These are phyloP conservation scores for Epizoanthus illoricatus DNA, from an alignment of 92 coral and sea anemone genomes.

Conservation along the genomic window DNA sequence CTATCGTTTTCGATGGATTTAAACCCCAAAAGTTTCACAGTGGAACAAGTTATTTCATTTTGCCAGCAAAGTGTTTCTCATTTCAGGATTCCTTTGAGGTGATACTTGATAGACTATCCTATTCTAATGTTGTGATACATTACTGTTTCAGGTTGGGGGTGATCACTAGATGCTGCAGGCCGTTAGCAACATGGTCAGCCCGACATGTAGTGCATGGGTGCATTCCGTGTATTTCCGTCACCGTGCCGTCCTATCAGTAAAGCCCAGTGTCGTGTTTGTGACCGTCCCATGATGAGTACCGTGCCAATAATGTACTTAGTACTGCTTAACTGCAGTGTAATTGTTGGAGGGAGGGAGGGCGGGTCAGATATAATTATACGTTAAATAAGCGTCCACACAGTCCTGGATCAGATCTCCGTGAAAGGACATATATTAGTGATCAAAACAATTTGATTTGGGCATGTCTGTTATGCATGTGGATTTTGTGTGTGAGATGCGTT, in stretches of 20 bases:
- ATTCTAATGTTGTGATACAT: no score
- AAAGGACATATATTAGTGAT: conserved; percentile 11
- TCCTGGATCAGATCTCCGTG: background rate
- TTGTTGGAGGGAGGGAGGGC: conserved; percentile 25
- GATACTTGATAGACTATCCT: background rate
- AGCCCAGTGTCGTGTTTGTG: conserved; percentile 36
- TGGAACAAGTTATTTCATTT: no score
- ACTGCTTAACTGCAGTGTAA: conserved; percentile 23
- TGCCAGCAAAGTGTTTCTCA: no score
- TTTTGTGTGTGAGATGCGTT: conserved; percentile 29
- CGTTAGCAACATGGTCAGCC: background rate
- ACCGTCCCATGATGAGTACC: conserved; percentile 41
- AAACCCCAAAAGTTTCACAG: no score
- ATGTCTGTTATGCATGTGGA: conserved; percentile 24
- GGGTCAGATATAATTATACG: background rate
- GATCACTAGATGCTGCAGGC: conserved; percentile 18
- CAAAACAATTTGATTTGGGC: conserved; percentile 26
- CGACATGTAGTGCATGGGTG: conserved; percentile 25
- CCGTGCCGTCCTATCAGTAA: conserved; percentile 42
- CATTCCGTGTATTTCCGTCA: conserved; percentile 36
- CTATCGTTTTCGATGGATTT: no score
- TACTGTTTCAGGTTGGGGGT: conserved; percentile 30
- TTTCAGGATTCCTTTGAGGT: background rate
- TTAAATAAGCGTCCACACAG: conserved; percentile 5
- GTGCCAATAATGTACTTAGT: conserved; percentile 1